Evolutionary conservation across 1,140 invertebrate genomes (phyloP), one percentile per base, ranked within the genome.

Genomic region (Charaxes varanes): DNA sequence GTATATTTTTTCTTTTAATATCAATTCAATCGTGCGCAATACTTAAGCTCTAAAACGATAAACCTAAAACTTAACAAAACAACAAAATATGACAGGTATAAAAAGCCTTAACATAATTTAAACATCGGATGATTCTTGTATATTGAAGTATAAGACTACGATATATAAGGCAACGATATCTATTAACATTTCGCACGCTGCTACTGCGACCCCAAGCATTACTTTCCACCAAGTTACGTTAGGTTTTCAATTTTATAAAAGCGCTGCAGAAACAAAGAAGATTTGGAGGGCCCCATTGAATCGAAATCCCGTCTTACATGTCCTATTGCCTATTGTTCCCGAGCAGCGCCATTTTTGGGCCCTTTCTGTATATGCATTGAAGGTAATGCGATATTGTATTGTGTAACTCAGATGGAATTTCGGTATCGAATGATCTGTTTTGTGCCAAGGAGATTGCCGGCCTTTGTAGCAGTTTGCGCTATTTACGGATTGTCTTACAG

Each of bases 231-330:
- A 49, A 63, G 54, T 67, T 71, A 61, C 69, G 52, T 55, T 54
- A 69, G 67, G 51, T 51, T 53, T 60, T 53, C 45, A 69, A 67
- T 65, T 68, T 66, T 69, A 59, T 60, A 74, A 77, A 78, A 74
- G 66, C 63, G 45, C 41, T 42, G 30, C 50, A 80, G 71, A 82
- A 82, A 82, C 74, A 82, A 78, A 70, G 68, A 53, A 33, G 32
- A 43, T 54, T n/a, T n/a, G n/a, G 41, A 51, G 60, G 45, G 53
- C 38, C 58, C 70, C 54, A 74, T 76, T 78, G 73, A 81, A 76
- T 74, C 70, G 52, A 70, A 79, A 82, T 79, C 78, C 73, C 60
- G 53, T 69, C 67, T 70, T 68, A 78, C 72, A 67, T 62, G 63
- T 62, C 69, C n/a, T 62, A 72, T 76, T 65, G 63, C 62, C 53